These are phyloP conservation scores for Polymixis lichenea DNA, from an alignment of 2,888 invertebrate species.

Conservation along the genomic window DNA sequence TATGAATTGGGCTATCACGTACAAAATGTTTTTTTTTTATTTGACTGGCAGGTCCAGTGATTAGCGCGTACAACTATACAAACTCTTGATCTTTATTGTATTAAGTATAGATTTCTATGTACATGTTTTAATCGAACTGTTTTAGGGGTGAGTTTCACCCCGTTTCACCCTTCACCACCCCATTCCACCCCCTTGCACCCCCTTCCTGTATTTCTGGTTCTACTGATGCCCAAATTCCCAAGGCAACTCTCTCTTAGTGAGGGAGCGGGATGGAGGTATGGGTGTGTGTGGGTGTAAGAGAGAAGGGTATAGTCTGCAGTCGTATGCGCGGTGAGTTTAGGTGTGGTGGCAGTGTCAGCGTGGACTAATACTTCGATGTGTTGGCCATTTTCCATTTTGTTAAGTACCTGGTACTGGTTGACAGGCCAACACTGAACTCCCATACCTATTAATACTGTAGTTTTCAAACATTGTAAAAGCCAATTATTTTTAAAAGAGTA, in stretches of 20 bases:
- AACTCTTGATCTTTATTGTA: neutral
- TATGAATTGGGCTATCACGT: neutral
- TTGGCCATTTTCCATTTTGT: too few species aligned
- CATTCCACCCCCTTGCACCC: constrained; percentile 36
- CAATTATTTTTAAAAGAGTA: too few species aligned
- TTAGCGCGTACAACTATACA: neutral
- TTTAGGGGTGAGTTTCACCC: constrained; percentile 23
- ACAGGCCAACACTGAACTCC: too few species aligned
- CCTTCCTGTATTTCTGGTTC: constrained; percentile 50
- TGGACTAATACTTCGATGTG: too few species aligned
- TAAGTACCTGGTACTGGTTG: too few species aligned
- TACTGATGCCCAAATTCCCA: constrained; percentile 63
- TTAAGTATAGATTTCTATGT: constrained; percentile 18
- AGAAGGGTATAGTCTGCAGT: constrained; percentile 65
- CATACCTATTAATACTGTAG: too few species aligned
- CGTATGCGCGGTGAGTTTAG: constrained; percentile 49
- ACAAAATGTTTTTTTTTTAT: neutral
- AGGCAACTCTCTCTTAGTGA: constrained; percentile 57
- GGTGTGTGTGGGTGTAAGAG: constrained; percentile 44
- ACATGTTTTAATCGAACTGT: constrained; percentile 46
- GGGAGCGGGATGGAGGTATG: constrained; percentile 55
- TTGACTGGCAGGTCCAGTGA: neutral
- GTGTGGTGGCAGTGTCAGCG: constrained; percentile 63
- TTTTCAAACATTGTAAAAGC: too few species aligned
- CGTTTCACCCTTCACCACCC: constrained; percentile 23